These are phyloP conservation scores for Agrenia bidenticulata DNA, from an alignment of 2,888 invertebrate species.

Conservation along the genomic window DNA sequence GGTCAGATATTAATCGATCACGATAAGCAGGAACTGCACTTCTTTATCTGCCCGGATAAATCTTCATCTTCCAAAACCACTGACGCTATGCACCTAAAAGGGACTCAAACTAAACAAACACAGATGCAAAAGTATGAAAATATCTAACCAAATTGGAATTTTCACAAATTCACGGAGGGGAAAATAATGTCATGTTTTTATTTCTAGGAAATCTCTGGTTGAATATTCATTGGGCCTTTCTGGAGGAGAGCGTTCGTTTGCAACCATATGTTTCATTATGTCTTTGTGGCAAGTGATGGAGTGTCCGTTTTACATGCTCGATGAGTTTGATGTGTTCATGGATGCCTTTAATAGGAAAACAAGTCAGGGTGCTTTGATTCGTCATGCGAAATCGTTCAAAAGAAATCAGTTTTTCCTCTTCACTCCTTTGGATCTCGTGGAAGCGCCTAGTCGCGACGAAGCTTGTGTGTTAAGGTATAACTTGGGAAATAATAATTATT, in stretches of 20 bases:
- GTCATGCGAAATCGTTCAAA: slow-evolving; percentile 69
- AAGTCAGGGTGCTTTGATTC: slow-evolving; percentile 74
- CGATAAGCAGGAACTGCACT: slow-evolving; percentile 32
- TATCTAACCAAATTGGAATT: no score
- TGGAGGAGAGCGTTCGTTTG: slow-evolving; percentile 93
- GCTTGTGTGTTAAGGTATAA: slow-evolving; percentile 66
- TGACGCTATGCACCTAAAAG: slow-evolving; percentile 15
- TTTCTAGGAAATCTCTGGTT: slow-evolving; percentile 31
- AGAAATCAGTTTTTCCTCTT: slow-evolving; percentile 83
- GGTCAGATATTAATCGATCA: slow-evolving; percentile 36
- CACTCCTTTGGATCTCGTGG: slow-evolving; percentile 77
- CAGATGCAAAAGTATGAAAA: background rate
- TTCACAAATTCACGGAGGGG: no score
- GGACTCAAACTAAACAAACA: background rate
- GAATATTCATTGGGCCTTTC: slow-evolving; percentile 63
- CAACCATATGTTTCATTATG: slow-evolving; percentile 91
- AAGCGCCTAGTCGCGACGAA: slow-evolving; percentile 59
- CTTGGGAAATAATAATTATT: background rate
- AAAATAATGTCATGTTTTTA: no score
- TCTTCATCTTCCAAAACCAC: slow-evolving; percentile 25
- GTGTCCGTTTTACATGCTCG: slow-evolving; percentile 89
- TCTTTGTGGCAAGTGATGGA: slow-evolving; percentile 90
- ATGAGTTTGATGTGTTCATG: slow-evolving; percentile 97
- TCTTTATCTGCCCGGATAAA: slow-evolving; percentile 43
- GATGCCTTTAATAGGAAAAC: slow-evolving; percentile 80